A percentile compares a stretch with the other conserved stretches of the same genome.
These are phyloP conservation scores for Clivina fossor DNA, from an alignment of 2,888 invertebrate species.

Conservation along the genomic window DNA sequence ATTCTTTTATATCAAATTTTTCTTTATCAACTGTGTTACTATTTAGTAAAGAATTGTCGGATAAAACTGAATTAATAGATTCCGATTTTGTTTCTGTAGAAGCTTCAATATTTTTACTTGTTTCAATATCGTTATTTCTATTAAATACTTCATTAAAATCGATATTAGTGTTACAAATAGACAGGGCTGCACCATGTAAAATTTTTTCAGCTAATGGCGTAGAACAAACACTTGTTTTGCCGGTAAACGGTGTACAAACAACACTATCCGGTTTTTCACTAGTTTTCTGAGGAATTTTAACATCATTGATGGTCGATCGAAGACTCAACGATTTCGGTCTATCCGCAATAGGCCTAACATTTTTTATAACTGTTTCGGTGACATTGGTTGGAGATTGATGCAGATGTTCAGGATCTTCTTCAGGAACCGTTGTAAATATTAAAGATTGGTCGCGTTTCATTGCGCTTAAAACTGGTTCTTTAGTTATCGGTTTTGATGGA, in stretches of 20 bases:
- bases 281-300: conserved; percentile 8
- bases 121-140: conserved; percentile 35
- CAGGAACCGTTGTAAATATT: conserved; percentile 81
- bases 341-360: conserved; percentile 39
- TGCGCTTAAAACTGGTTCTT: conserved; percentile 58
- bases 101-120: conserved; percentile 29
- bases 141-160: conserved; percentile 40
- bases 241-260: conserved; percentile 57
- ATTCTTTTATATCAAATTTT: conserved; percentile 44
- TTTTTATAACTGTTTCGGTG: conserved; percentile 36
- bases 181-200: conserved; percentile 70
- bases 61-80: conserved; percentile 28
- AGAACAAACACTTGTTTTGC: conserved; percentile 75
- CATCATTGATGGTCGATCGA: conserved; percentile 47
- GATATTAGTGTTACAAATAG: conserved; percentile 70
- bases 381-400: conserved; percentile 36
- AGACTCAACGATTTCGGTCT: conserved; percentile 52
- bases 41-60: conserved; percentile 5
- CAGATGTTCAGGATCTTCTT: conserved; percentile 61
- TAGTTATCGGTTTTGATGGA: conserved; percentile 41
- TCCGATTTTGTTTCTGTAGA: conserved; percentile 37
- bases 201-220: conserved; percentile 80
- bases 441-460: conserved; percentile 80
- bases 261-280: conserved; percentile 19
- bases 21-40: conserved; percentile 3